These are phyloP conservation scores for Rafetus swinhoei DNA, from an alignment of 2,113 vertebrate species.

Conservation along the genomic window DNA sequence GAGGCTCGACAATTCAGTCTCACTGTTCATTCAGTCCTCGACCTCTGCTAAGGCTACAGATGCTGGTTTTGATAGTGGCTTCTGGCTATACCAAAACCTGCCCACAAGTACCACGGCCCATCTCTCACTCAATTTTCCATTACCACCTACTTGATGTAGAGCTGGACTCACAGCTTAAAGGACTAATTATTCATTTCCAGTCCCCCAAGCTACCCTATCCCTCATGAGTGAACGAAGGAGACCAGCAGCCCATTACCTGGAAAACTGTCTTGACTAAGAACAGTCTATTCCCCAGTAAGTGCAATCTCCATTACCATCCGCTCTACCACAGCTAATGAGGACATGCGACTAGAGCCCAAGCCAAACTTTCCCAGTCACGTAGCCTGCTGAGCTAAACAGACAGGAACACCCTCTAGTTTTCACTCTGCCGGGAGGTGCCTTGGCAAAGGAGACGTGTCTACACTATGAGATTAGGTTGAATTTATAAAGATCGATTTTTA, in stretches of 20 bases:
- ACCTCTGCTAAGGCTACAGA: background rate
- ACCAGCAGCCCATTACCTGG: background rate
- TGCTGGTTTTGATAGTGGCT: background rate
- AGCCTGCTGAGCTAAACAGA: background rate
- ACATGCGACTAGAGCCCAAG: background rate
- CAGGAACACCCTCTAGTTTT: fast-evolving
- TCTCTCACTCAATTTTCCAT: background rate
- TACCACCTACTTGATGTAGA: background rate
- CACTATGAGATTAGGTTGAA: no score
- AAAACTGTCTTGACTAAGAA: fast-evolving
- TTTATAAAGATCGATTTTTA: no score
- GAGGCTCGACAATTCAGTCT: background rate
- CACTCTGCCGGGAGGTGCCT: background rate
- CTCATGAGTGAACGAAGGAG: background rate
- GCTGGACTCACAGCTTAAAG: background rate
- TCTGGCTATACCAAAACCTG: background rate
- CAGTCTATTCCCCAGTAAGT: background rate
- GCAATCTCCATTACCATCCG: background rate
- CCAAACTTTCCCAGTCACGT: background rate
- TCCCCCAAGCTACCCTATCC: background rate
- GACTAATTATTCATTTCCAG: background rate
- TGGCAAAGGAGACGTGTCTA: background rate
- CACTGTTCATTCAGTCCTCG: background rate
- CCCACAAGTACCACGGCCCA: background rate
- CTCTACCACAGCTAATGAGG: background rate